Evolutionary conservation across 2,888 invertebrate genomes (phyloP), one percentile per base, ranked within the genome.

Genomic region (Acrobasis repandana): DNA sequence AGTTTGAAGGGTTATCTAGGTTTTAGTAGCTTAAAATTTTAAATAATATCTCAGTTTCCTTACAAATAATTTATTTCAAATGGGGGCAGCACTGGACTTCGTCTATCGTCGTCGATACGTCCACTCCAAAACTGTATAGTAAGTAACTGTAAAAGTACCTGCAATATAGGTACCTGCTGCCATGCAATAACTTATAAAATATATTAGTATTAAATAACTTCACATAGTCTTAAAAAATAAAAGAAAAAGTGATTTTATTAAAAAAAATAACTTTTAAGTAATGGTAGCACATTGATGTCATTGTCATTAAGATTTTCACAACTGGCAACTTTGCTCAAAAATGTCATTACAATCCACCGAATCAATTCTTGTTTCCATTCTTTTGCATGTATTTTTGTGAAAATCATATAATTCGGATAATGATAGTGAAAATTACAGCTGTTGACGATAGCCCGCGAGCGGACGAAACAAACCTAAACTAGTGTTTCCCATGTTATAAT

Each of bases 381-480:
- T 16, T 14, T 60, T 58, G 50, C 51, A 81, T 82, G 74, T 83
- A 77, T 85, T 85, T 84, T 83, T 76, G 76, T 80, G 76, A 85
- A 88, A 82, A 58, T 16, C 69, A 71, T 72, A 75, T 68, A 81
- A 79, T 79, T 85, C 79, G 83, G 88, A 90, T 88, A 79, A 90
- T 91, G 91, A 88, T 83, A 87, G 84, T 78, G 85, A 90, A 86
- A 88, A 90, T 80, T 76, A 65, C 72, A 73, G 72, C 73, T 74
- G 72, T 77, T 77, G 80, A 80, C 79, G 78, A 80, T 77, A 81
- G 79, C 72, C 81, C 72, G 68, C 75, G 78, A 80, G 77, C 80
- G 77, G 74, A 73, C 65, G 75, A 76, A 69, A 69, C 69, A 67
- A 77, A 72, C 76, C 79, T 83, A 74, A 80, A 82, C 63, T 84